A percentile compares a stretch with the other conserved stretches of the same genome.
Conservation (phyloP, 2,797 vertebrate genomes). For the Balearica regulorum region DNA sequence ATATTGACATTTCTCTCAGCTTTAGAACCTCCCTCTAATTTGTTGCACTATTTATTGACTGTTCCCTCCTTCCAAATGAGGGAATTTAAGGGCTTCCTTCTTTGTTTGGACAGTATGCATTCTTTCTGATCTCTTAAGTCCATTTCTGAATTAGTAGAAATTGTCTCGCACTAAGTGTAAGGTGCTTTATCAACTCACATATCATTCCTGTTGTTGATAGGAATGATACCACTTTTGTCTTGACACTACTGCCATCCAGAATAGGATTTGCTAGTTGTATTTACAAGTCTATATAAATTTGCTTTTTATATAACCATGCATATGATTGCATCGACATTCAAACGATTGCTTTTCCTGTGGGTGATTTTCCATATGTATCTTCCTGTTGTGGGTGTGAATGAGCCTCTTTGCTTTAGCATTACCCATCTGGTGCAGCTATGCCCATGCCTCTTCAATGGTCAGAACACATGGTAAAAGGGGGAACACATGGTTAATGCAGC, state of each 20-base stretch:
- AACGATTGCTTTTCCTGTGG: neutral
- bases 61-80: neutral
- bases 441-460: neutral
- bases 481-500: neutral
- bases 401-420: neutral
- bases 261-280: neutral
- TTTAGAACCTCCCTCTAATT: neutral
- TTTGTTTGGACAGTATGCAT: neutral
- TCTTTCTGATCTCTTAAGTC: neutral
- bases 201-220: neutral
- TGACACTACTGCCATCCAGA: neutral
- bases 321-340: neutral
- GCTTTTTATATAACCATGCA: neutral
- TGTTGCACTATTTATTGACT: neutral
- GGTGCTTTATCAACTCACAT: neutral
- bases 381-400: neutral
- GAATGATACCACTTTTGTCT: neutral
- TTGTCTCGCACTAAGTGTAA: neutral
- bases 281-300: neutral
- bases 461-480: neutral
- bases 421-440: neutral
- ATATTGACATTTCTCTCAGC: neutral
- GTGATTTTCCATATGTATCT: neutral
- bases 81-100: neutral
- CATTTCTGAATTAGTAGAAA: neutral